These are phyloP conservation scores for Tetramorium simillimum DNA, from an alignment of 1,140 invertebrate genomes.

Conservation along the genomic window DNA sequence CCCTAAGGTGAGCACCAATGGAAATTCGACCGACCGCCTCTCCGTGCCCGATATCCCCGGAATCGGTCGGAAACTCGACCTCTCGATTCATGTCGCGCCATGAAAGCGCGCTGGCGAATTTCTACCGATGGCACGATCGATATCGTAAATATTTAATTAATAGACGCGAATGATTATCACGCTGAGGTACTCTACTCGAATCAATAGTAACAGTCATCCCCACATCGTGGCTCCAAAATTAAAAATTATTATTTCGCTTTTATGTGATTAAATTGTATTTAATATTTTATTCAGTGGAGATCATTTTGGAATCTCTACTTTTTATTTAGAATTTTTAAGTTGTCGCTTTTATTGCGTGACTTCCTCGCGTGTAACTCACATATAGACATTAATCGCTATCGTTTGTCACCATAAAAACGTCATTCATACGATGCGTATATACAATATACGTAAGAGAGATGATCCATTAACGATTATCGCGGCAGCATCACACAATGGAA, in stretches of 20 bases:
- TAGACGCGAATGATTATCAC: slow-evolving; percentile 31
- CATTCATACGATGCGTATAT: background rate
- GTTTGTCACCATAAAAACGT: background rate
- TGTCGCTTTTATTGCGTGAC: background rate
- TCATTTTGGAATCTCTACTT: background rate
- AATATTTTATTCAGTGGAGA: background rate
- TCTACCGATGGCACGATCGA: slow-evolving; percentile 47
- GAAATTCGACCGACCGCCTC: slow-evolving; percentile 67
- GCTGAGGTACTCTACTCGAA: background rate
- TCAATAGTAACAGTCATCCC: background rate
- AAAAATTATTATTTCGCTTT: background rate
- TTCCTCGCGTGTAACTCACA: background rate
- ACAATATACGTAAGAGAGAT: background rate
- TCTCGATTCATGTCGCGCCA: slow-evolving; percentile 54
- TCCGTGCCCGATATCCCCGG: slow-evolving; percentile 34
- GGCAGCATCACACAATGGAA: background rate
- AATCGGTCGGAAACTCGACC: slow-evolving; percentile 35
- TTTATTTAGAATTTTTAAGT: background rate
- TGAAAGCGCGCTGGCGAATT: slow-evolving; percentile 41
- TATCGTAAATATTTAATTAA: slow-evolving; percentile 61
- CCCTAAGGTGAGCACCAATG: slow-evolving; percentile 82
- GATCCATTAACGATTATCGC: background rate
- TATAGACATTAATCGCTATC: background rate
- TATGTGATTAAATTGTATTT: background rate
- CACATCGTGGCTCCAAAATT: background rate